phyloP scores from a whole-genome alignment of 1,140 invertebrate genomes.

The Sycobia sp. region DNA sequence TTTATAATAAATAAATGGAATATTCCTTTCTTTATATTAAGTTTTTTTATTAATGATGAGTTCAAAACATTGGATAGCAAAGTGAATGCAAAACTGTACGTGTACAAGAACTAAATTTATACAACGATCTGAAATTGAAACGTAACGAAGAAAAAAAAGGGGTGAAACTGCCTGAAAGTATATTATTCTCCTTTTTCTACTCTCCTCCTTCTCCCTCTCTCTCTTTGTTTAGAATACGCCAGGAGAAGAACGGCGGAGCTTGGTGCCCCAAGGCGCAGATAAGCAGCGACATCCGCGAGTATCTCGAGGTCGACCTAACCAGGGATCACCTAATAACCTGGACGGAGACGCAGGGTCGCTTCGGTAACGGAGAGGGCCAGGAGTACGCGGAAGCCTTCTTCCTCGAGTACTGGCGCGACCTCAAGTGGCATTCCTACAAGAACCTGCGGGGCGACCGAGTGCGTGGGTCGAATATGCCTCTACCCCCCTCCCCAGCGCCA shows the following conservation, averaged over 20 bases:
- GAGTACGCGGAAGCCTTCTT: constrained; percentile 86
- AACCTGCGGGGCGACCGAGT: constrained; percentile 77
- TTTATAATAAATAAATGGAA: no score
- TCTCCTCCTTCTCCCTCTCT: no score
- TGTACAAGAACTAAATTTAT: no score
- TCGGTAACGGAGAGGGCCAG: constrained; percentile 90
- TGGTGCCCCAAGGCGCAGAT: constrained; percentile 90
- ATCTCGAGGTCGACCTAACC: constrained; percentile 83
- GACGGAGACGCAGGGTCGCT: constrained; percentile 90
- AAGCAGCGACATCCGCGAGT: constrained; percentile 77
- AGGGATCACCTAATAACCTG: constrained; percentile 80
- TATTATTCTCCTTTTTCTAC: no score
- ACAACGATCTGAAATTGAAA: no score
- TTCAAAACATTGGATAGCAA: no score
- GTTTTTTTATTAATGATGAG: no score
- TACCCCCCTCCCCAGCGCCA: no score
- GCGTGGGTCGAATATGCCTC: background rate
- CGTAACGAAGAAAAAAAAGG: no score
- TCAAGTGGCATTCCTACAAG: constrained; percentile 80
- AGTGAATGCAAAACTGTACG: no score
- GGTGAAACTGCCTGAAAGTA: no score
- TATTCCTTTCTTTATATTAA: no score
- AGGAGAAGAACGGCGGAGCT: constrained; percentile 87
- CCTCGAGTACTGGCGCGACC: constrained; percentile 82
- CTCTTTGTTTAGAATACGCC: constrained; percentile 60